phyloP scores from a whole-genome alignment of 2,888 invertebrate species.

The Temnothorax unifasciatus region DNA sequence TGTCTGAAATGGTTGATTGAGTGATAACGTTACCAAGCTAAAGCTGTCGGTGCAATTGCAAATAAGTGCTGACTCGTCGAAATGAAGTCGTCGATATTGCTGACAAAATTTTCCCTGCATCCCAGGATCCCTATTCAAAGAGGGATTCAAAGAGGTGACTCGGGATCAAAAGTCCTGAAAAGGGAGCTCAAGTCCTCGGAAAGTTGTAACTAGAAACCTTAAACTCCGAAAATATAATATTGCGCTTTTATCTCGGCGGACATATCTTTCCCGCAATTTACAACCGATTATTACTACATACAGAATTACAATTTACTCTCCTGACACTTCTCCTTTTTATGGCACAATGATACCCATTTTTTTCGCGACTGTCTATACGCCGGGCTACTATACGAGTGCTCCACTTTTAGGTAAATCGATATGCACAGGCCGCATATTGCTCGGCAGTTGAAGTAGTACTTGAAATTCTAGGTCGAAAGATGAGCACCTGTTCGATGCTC shows the following conservation, averaged over 20 bases:
- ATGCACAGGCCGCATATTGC: constrained; percentile 62
- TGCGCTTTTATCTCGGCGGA: background rate
- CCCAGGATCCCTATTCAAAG: background rate
- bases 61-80: constrained; percentile 32
- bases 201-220: background rate
- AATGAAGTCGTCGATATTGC: constrained; percentile 40
- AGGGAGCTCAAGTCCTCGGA: background rate
- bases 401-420: constrained; percentile 66
- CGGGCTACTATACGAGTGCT: constrained; percentile 28
- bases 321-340: background rate
- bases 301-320: background rate
- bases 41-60: constrained; percentile 2
- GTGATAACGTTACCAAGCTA: background rate
- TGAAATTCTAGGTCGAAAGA: constrained; percentile 66
- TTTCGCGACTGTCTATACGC: constrained; percentile 35
- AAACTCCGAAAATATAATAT: background rate
- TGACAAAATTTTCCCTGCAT: background rate
- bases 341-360: background rate
- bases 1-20: background rate
- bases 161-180: constrained; percentile 27
- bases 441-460: constrained; percentile 53
- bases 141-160: background rate
- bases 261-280: background rate
- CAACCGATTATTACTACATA: background rate
- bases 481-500: constrained; percentile 48